phyloP scores from a whole-genome alignment of 2,888 invertebrate genomes.

The Exocentrus adspersus region DNA sequence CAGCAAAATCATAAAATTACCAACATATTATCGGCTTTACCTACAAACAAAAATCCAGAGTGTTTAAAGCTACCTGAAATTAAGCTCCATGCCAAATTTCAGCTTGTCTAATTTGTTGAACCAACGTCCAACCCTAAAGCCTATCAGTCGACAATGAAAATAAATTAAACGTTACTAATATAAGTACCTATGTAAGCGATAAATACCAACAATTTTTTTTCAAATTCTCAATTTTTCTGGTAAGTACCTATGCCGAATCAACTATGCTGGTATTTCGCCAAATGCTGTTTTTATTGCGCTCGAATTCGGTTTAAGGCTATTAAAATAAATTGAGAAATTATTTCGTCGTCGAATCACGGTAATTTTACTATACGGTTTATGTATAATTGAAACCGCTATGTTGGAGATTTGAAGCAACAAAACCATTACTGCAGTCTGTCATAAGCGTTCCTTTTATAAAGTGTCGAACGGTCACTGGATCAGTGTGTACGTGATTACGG shows the following conservation, averaged over 20 bases:
- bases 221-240: neutral
- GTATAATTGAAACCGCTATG: constrained; percentile 23
- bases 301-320: constrained; percentile 12
- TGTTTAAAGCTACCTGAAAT: too few species aligned
- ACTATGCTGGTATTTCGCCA: neutral
- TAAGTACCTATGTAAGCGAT: too few species aligned
- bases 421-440: constrained; percentile 8
- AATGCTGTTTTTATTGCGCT: constrained; percentile 7
- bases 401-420: constrained; percentile 4
- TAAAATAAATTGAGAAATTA: constrained; percentile 13
- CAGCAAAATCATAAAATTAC: too few species aligned
- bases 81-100: too few species aligned
- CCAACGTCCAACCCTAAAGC: too few species aligned
- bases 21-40: too few species aligned
- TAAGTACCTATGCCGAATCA: neutral
- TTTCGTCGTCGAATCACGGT: constrained; percentile 13
- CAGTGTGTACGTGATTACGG: constrained; percentile 1
- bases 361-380: constrained; percentile 22
- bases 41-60: too few species aligned
- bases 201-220: too few species aligned
- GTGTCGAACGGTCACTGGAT: constrained; percentile 5
- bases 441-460: constrained; percentile 11
- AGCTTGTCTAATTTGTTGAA: too few species aligned
- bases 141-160: too few species aligned
- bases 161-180: too few species aligned